phyloP scores from a whole-genome alignment of 1,140 invertebrate species.

The Galleria mellonella region DNA sequence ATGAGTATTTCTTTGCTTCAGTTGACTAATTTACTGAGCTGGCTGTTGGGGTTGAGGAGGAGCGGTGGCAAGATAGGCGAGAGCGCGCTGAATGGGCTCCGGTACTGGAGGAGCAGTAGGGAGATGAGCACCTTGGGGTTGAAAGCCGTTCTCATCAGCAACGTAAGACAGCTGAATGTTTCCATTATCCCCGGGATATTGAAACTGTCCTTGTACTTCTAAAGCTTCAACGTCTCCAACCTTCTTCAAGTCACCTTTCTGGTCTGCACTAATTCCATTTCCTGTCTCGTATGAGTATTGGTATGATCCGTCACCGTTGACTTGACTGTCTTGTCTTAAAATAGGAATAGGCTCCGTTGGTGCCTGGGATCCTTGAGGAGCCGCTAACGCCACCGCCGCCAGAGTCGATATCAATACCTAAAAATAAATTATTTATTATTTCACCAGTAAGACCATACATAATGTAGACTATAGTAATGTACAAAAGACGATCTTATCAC shows the following conservation, averaged over 20 bases:
- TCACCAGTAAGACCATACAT: no score
- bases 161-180: conserved; percentile 79
- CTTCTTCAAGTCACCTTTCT: conserved; percentile 80
- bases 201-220: conserved; percentile 77
- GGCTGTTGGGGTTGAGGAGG: conserved; percentile 42
- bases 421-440: conserved; percentile 16
- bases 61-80: conserved; percentile 70
- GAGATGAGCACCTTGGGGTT: conserved; percentile 77
- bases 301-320: conserved; percentile 65
- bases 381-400: conserved; percentile 40
- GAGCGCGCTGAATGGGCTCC: conserved; percentile 62
- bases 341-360: conserved; percentile 56
- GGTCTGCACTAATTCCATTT: conserved; percentile 83
- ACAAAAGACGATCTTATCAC: no score
- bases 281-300: conserved; percentile 75
- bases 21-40: conserved; percentile 12
- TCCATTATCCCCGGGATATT: conserved; percentile 81
- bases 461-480: no score
- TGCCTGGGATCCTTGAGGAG: conserved; percentile 28
- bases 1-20: conserved; percentile 19
- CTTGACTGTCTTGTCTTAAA: conserved; percentile 56
- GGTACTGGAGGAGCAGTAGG: conserved; percentile 79
- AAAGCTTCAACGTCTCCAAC: conserved; percentile 75
- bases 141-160: conserved; percentile 86
- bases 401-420: conserved; percentile 53